These are phyloP conservation scores for Staurois parvus DNA, from an alignment of 2,797 vertebrate genomes.

Conservation along the genomic window DNA sequence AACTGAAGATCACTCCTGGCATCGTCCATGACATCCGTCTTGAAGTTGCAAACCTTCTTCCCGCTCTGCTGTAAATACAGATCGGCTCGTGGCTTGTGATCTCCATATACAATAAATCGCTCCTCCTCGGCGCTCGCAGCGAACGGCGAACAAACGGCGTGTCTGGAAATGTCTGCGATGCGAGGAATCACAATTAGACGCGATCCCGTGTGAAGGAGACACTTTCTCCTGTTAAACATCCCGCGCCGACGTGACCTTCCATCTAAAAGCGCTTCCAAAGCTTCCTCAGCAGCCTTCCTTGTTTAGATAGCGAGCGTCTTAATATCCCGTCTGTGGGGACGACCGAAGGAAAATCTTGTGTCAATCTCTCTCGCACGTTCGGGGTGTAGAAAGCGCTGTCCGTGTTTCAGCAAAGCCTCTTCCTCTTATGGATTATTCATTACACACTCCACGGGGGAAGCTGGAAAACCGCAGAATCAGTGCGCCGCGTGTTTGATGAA, in stretches of 20 bases:
- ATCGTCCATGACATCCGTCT: not conserved
- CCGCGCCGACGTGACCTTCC: conserved; percentile 15
- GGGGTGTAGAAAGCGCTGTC: conserved; percentile 52
- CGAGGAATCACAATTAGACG: conserved; percentile 27
- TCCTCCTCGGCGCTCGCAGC: not conserved
- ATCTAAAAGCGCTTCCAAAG: conserved; percentile 38
- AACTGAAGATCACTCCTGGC: not conserved
- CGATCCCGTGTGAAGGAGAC: conserved; percentile 2
- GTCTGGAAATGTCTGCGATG: conserved; percentile 24
- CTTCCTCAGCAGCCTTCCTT: conserved; percentile 45
- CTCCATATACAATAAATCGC: conserved; percentile 9
- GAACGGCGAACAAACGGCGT: not conserved
- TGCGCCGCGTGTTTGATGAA: conserved; percentile 3
- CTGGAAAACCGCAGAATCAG: conserved; percentile 1
- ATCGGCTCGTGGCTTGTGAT: not conserved
- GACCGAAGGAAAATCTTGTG: conserved; percentile 49
- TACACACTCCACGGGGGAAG: not conserved
- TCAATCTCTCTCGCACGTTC: conserved; percentile 46
- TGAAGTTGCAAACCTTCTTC: not conserved
- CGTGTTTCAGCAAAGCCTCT: conserved; percentile 45
- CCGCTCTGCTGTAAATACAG: not conserved
- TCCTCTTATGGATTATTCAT: conserved; percentile 42
- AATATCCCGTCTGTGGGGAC: conserved; percentile 49
- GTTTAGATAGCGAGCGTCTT: conserved; percentile 50
- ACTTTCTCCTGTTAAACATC: conserved; percentile 16